phyloP scores from a whole-genome alignment of 2,113 vertebrate genomes.

The Cynopterus brachyotis region DNA sequence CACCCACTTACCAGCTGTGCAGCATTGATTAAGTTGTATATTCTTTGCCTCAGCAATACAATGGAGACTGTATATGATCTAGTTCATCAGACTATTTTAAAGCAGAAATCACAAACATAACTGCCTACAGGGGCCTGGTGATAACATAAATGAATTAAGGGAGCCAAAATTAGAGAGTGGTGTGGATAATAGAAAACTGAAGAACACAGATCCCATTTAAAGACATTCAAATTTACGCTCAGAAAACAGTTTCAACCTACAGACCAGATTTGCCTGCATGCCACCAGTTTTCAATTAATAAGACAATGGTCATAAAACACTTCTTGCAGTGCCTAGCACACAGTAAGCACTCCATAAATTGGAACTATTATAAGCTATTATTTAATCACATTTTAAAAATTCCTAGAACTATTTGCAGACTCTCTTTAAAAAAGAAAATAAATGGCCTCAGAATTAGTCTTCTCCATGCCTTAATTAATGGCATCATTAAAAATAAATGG shows the following conservation, averaged over 20 bases:
- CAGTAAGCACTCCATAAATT: slow-evolving; percentile 49
- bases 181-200: neutral
- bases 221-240: neutral
- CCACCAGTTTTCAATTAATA: neutral
- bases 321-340: neutral
- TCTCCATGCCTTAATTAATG: slow-evolving; percentile 46
- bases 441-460: slow-evolving; percentile 48
- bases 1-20: neutral
- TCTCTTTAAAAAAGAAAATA: slow-evolving; percentile 55
- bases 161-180: neutral
- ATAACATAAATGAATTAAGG: neutral
- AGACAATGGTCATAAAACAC: slow-evolving; percentile 40
- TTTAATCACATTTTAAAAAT: slow-evolving; percentile 50
- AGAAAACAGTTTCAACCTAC: neutral
- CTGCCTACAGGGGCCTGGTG: too few species aligned
- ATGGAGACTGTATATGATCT: neutral
- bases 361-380: slow-evolving; percentile 54
- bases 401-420: slow-evolving; percentile 31
- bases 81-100: neutral
- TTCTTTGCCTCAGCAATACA: neutral
- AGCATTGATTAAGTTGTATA: neutral
- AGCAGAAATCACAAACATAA: neutral
- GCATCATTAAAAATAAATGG: slow-evolving; percentile 45
- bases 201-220: neutral
- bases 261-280: neutral